phyloP scores from a whole-genome alignment of 2,888 invertebrate species.

The Lasioglossum villosulum region DNA sequence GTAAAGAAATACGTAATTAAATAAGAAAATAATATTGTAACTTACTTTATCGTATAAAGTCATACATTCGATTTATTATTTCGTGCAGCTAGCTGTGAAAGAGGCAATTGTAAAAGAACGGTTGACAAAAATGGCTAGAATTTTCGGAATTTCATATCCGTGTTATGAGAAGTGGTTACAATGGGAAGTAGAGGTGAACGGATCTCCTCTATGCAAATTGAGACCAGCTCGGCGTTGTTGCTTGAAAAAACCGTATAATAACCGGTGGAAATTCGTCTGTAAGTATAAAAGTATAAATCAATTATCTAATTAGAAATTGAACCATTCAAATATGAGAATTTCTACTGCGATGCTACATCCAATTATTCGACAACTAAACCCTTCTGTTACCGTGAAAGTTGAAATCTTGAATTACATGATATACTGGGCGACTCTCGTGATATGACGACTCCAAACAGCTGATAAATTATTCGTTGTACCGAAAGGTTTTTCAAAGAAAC shows the following conservation, averaged over 20 bases:
- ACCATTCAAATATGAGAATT: not conserved
- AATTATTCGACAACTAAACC: not conserved
- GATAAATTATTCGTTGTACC: too few species aligned
- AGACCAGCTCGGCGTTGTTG: conserved; percentile 76
- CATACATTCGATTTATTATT: conserved; percentile 28
- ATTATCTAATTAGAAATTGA: not conserved
- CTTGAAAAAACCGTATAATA: conserved; percentile 76
- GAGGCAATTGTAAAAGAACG: conserved; percentile 77
- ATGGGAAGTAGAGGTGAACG: conserved; percentile 72
- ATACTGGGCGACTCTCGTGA: not conserved
- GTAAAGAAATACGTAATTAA: not conserved
- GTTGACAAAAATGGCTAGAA: conserved; percentile 79
- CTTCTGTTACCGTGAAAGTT: not conserved
- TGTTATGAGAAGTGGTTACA: conserved; percentile 80
- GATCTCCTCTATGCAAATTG: conserved; percentile 79
- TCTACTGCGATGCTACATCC: too few species aligned
- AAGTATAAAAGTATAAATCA: conserved; percentile 77
- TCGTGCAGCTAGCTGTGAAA: conserved; percentile 78
- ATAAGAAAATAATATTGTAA: conserved; percentile 9
- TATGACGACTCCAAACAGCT: not conserved
- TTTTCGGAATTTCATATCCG: conserved; percentile 80
- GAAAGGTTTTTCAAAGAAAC: too few species aligned
- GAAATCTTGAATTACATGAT: not conserved
- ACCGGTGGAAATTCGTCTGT: conserved; percentile 83
- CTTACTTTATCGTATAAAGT: conserved; percentile 19